A percentile compares a stretch with the other conserved stretches of the same genome.
Conservation (phyloP, 1,140 invertebrate species). For the Lethrus apterus region DNA sequence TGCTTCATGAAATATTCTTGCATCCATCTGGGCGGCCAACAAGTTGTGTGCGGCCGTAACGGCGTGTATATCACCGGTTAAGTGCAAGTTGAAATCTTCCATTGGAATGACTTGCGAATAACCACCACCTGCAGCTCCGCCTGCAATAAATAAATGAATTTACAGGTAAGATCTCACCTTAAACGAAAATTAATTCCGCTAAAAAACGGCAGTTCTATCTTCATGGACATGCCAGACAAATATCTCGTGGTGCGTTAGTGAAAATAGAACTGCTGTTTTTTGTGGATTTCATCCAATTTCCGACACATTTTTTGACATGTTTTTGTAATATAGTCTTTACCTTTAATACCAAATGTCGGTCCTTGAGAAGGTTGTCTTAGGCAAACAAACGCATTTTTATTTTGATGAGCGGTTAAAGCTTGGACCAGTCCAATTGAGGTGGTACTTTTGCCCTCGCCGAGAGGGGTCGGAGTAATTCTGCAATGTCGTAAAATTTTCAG, state of each 20-base stretch:
- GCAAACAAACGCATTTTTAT: constrained; percentile 87
- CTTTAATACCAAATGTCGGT: constrained; percentile 98
- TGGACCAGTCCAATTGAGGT: constrained; percentile 91
- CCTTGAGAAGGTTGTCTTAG: constrained; percentile 98
- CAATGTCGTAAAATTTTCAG: constrained; percentile 8
- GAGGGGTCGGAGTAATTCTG: constrained; percentile 93
- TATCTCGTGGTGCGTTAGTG: too few species aligned
- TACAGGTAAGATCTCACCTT: background rate
- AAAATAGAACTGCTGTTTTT: too few species aligned
- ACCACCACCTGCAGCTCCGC: constrained; percentile 91
- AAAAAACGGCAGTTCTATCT: too few species aligned
- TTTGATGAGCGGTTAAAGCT: constrained; percentile 77
- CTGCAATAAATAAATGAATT: constrained; percentile 36
- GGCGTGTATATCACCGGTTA: constrained; percentile 98
- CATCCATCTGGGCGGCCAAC: constrained; percentile 88
- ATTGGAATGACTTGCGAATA: constrained; percentile 96
- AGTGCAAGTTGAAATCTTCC: constrained; percentile 99
- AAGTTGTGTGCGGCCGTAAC: constrained; percentile 97
- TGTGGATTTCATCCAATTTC: too few species aligned
- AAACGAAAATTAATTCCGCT: too few species aligned
- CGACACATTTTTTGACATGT: background rate
- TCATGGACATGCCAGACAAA: background rate
- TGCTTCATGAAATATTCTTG: constrained; percentile 93
- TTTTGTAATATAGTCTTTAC: constrained; percentile 43
- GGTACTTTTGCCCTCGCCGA: constrained; percentile 97